Evolutionary conservation across 2,888 invertebrate species (phyloP).

Genomic region (Drosophila mulleri): DNA sequence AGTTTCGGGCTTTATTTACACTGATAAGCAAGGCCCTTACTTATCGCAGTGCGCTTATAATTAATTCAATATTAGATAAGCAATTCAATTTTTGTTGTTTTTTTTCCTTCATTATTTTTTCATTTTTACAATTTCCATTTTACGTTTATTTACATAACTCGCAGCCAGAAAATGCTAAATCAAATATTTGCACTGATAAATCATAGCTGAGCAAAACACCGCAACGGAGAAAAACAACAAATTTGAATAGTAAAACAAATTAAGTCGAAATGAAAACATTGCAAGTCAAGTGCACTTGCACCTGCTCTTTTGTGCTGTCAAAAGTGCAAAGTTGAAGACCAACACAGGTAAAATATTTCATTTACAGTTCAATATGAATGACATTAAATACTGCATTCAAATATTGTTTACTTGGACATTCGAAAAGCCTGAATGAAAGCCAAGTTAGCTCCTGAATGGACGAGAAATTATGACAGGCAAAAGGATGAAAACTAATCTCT

Average conservation of each 20-base stretch:
- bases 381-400: background rate
- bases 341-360: background rate
- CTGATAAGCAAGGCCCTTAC: slow-evolving; percentile 39
- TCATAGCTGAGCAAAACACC: background rate
- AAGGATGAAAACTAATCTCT: too few species aligned
- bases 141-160: slow-evolving; percentile 11
- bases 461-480: too few species aligned
- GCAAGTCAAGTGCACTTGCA: slow-evolving; percentile 18
- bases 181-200: slow-evolving; percentile 23
- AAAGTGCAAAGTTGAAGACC: background rate
- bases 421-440: background rate
- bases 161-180: slow-evolving; percentile 2
- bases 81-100: background rate
- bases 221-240: background rate
- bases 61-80: slow-evolving; percentile 44
- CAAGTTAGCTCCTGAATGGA: too few species aligned
- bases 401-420: too few species aligned
- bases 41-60: slow-evolving; percentile 32
- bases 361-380: background rate
- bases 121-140: background rate
- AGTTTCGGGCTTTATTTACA: slow-evolving; percentile 25
- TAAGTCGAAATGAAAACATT: background rate
- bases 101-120: background rate
- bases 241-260: background rate
- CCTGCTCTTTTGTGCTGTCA: background rate